phyloP scores from a whole-genome alignment of 1,140 invertebrate species.

The Saxidomus purpurata region DNA sequence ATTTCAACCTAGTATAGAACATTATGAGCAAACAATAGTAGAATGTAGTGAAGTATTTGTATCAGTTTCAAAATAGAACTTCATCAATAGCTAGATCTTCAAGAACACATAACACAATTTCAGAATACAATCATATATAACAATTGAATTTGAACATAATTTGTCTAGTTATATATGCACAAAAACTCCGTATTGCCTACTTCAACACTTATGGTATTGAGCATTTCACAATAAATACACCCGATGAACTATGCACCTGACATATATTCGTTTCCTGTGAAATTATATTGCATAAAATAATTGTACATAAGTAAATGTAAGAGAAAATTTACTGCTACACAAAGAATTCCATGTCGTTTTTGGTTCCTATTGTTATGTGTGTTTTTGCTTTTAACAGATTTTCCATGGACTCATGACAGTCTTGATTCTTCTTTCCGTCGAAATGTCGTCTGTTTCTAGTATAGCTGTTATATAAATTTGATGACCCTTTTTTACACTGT shows the following conservation, averaged over 20 bases:
- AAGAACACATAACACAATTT: too few species aligned
- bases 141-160: too few species aligned
- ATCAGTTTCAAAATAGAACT: too few species aligned
- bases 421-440: background rate
- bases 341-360: slow-evolving; percentile 33
- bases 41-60: too few species aligned
- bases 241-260: background rate
- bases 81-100: too few species aligned
- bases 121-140: too few species aligned
- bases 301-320: background rate
- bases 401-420: slow-evolving; percentile 37
- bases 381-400: slow-evolving; percentile 48
- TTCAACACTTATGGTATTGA: background rate
- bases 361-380: slow-evolving; percentile 41
- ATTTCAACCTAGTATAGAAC: too few species aligned
- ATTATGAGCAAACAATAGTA: too few species aligned
- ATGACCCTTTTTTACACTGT: slow-evolving; percentile 45
- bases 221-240: background rate
- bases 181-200: background rate
- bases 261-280: slow-evolving; percentile 25
- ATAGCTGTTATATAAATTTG: slow-evolving; percentile 33
- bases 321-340: background rate
- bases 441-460: slow-evolving; percentile 27
- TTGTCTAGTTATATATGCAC: too few species aligned
- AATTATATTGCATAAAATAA: slow-evolving; percentile 23